Percentiles rank a stretch among this genome's conserved stretches.
Conservation (phyloP, 2,888 invertebrate species). For the Corythucha ciliata region DNA sequence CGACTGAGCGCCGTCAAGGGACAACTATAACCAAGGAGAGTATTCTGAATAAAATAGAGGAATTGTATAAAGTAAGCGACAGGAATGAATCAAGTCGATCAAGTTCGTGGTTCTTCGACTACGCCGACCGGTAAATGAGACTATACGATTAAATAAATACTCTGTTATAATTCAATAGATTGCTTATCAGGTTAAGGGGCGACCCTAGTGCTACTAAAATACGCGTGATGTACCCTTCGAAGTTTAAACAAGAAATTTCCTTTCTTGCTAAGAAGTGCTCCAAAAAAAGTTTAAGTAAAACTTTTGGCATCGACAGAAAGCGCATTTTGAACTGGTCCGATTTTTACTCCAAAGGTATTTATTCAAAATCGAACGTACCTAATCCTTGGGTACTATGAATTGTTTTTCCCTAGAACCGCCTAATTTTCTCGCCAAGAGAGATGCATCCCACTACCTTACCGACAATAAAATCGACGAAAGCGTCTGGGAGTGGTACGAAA, state of each 20-base stretch:
- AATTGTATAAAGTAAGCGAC: too few species aligned
- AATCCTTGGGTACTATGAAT: not conserved
- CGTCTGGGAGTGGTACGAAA: conserved; percentile 34
- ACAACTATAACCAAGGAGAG: conserved; percentile 19
- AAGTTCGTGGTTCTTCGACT: too few species aligned
- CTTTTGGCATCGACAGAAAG: conserved; percentile 37
- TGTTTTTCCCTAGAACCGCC: conserved; percentile 8
- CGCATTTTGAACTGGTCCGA: conserved; percentile 37
- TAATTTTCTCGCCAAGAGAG: conserved; percentile 8
- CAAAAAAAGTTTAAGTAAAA: conserved; percentile 34
- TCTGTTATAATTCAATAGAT: not conserved
- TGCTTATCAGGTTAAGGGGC: conserved; percentile 6
- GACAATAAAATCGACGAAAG: conserved; percentile 33
- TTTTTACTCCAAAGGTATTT: conserved; percentile 19
- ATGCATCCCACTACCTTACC: conserved; percentile 26
- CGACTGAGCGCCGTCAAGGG: conserved; percentile 12
- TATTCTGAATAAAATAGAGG: conserved; percentile 15
- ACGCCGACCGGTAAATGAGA: too few species aligned
- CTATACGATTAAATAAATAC: not conserved
- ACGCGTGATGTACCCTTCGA: conserved; percentile 33
- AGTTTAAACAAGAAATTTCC: conserved; percentile 37
- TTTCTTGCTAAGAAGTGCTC: conserved; percentile 34
- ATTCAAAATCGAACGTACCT: not conserved
- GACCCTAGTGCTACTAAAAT: not conserved
- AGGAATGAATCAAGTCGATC: too few species aligned